A percentile compares a stretch with the other conserved stretches of the same genome.
These are phyloP conservation scores for Cyprinodon variegatus DNA, from an alignment of 2,113 vertebrate genomes.

Conservation along the genomic window DNA sequence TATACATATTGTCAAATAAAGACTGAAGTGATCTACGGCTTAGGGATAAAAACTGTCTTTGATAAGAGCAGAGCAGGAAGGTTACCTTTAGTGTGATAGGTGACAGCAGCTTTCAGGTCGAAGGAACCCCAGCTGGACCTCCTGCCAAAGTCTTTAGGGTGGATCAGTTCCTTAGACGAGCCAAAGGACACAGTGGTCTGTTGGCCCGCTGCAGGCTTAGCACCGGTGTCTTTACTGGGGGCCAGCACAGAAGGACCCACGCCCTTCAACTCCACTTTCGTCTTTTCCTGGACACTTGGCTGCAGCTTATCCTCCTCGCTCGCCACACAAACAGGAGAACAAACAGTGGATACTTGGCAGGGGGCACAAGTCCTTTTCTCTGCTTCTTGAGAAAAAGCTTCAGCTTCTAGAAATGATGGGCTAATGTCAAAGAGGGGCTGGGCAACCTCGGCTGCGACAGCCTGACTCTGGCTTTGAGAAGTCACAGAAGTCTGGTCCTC, in stretches of 20 bases:
- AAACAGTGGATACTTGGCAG: slow-evolving; percentile 76
- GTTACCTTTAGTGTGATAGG: slow-evolving; percentile 99
- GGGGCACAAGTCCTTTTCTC: slow-evolving; percentile 93
- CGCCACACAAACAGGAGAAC: slow-evolving; percentile 76
- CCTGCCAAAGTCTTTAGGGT: slow-evolving; percentile 89
- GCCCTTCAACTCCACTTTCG: slow-evolving; percentile 82
- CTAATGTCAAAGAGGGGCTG: slow-evolving; percentile 85
- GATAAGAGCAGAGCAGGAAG: not conserved
- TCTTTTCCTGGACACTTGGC: slow-evolving; percentile 81
- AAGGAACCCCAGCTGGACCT: slow-evolving; percentile 92
- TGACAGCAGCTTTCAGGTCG: slow-evolving; percentile 94
- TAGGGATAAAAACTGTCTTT: not conserved
- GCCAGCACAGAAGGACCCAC: slow-evolving; percentile 86
- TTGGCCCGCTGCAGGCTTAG: slow-evolving; percentile 86
- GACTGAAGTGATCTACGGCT: no score
- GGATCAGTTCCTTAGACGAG: slow-evolving; percentile 88
- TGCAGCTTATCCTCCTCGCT: slow-evolving; percentile 83
- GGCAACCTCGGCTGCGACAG: slow-evolving; percentile 82
- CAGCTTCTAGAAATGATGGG: slow-evolving; percentile 85
- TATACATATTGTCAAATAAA: no score
- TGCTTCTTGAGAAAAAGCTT: slow-evolving; percentile 87
- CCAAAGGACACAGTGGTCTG: slow-evolving; percentile 87
- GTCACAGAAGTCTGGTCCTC: slow-evolving; percentile 84
- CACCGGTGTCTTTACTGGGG: slow-evolving; percentile 87
- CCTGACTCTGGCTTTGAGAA: slow-evolving; percentile 87